Evolutionary conservation across 2,113 vertebrate species (phyloP), one percentile per base, ranked within the genome.

Genomic region (Myotis brandtii): DNA sequence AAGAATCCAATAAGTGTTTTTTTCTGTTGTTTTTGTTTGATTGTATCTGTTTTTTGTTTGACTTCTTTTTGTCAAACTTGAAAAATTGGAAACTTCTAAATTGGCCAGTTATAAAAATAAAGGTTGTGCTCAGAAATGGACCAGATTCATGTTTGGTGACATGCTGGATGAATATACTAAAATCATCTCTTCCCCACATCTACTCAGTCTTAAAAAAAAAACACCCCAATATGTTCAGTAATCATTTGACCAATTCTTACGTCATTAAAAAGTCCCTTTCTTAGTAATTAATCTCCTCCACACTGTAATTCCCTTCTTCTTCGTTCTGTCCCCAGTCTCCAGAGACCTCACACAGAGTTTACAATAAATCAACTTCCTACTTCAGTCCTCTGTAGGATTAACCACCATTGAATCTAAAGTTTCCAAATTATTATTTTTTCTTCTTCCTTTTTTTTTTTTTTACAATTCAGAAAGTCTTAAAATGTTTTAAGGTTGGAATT

Each of bases 401-500:
- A 69, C 46, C 7, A 48, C 72, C 17, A 43, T n/a, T 27, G 59
- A 77, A 16, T 73, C 52, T 89, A 27, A 91, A 67, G 21, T 86
- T 67, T 94, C 16, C 14, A 82, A 72, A 89, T 90, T 79, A 56
- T 40, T 72, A 62, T 20, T 20, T 93, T 72, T 21, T 43, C n/a
- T 87, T 77, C 59, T 3, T 52, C 32, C 9, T 56, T 34, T 18
- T 17, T n/a, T n/a, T 50, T 50, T 5, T 25, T 75, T 95, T 87
- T 89, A 46, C 9, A 76, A 59, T 82, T 95, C 32, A 67, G 32
- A 85, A 89, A 96, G 32, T 56, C 52, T 77, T 90, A 43, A 83
- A 80, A 67, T 85, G 62, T 73, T 95, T 34, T 95, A 67, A 85
- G 50, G 23, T 27, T 86, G 21, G 25, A 86, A 88, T 77, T 87